phyloP scores from a whole-genome alignment of 2,888 invertebrate genomes.

The Loripinus fragilis region DNA sequence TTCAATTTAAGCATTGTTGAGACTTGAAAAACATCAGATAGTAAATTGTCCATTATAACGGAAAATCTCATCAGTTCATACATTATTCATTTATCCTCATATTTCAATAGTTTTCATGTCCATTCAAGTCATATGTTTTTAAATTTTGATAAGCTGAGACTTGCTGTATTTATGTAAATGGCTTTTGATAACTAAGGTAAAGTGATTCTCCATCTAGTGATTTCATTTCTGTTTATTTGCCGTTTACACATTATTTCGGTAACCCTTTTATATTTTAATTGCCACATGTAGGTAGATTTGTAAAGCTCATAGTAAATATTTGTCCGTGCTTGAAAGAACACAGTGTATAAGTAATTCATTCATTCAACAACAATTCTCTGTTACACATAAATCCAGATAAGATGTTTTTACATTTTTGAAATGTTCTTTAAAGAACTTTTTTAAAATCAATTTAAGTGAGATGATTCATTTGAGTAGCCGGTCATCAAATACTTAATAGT shows the following conservation, averaged over 20 bases:
- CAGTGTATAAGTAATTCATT: conserved; percentile 11
- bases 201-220: conserved; percentile 1
- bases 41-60: conserved; percentile 14
- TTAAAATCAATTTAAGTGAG: too few species aligned
- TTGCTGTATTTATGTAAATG: conserved; percentile 18
- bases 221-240: conserved; percentile 1
- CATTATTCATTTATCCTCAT: conserved; percentile 7
- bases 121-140: conserved; percentile 3
- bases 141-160: not conserved
- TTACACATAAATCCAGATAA: too few species aligned
- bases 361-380: not conserved
- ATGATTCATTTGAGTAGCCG: too few species aligned
- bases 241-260: conserved; percentile 13
- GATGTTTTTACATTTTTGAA: too few species aligned
- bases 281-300: conserved; percentile 22
- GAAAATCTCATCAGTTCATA: conserved; percentile 14
- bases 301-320: conserved; percentile 19
- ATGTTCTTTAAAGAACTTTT: too few species aligned
- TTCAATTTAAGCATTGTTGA: conserved; percentile 8
- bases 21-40: conserved; percentile 4
- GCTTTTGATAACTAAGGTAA: conserved; percentile 8
- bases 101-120: conserved; percentile 11
- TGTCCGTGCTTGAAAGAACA: conserved; percentile 13
- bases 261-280: conserved; percentile 12
- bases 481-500: too few species aligned